phyloP scores from a whole-genome alignment of 1,140 invertebrate genomes.

The Nylanderia fulva region DNA sequence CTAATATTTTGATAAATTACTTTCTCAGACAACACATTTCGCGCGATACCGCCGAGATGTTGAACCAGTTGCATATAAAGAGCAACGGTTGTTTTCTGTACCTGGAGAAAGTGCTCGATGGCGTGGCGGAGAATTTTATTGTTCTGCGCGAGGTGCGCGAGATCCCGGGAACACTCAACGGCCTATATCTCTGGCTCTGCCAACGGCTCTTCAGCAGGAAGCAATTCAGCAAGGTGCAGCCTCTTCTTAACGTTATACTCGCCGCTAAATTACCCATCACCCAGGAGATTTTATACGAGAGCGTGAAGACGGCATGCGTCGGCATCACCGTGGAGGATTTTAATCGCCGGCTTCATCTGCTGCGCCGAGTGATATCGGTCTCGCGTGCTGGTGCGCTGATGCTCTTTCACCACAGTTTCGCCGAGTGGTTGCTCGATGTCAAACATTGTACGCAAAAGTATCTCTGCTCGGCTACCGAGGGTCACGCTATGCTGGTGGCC shows the following conservation, averaged over 20 bases:
- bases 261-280: slow-evolving; percentile 94
- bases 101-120: slow-evolving; percentile 96
- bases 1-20: slow-evolving; percentile 25
- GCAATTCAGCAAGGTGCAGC: slow-evolving; percentile 94
- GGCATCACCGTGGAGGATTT: slow-evolving; percentile 94
- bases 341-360: slow-evolving; percentile 91
- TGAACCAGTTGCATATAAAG: slow-evolving; percentile 98
- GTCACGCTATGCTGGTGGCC: slow-evolving; percentile 96
- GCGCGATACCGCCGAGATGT: slow-evolving; percentile 95
- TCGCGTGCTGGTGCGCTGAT: slow-evolving; percentile 89
- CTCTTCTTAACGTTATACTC: slow-evolving; percentile 94
- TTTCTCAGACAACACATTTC: slow-evolving; percentile 90
- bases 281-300: slow-evolving; percentile 92
- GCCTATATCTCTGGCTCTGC: slow-evolving; percentile 97
- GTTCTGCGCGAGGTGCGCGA: slow-evolving; percentile 94
- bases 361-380: slow-evolving; percentile 90
- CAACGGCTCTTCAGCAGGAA: slow-evolving; percentile 96
- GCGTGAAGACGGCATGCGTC: slow-evolving; percentile 93
- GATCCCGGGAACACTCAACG: slow-evolving; percentile 97
- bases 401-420: slow-evolving; percentile 96
- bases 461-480: slow-evolving; percentile 94
- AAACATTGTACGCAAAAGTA: slow-evolving; percentile 98
- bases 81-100: slow-evolving; percentile 98
- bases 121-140: slow-evolving; percentile 97
- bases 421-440: slow-evolving; percentile 97